A percentile compares a stretch with the other conserved stretches of the same genome.
phyloP scores from a whole-genome alignment of 1,140 invertebrate genomes.

The Spodoptera frugiperda region DNA sequence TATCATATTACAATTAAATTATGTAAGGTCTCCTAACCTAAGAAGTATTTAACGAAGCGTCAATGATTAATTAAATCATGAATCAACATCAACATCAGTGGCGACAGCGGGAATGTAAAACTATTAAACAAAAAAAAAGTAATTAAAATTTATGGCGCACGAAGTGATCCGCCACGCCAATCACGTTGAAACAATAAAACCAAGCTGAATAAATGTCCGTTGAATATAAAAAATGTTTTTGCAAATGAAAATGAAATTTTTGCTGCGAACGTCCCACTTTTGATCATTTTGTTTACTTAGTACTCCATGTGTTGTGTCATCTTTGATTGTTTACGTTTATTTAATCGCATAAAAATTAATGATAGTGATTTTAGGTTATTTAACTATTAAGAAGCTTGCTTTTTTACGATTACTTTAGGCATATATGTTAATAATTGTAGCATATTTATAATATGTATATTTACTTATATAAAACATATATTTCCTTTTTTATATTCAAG shows the following conservation, averaged over 20 bases:
- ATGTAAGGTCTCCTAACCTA: no score
- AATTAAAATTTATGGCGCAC: conserved; percentile 27
- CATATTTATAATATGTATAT: no score
- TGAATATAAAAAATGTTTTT: conserved; percentile 21
- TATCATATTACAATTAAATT: no score
- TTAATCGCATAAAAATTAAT: no score
- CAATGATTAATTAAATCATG: not conserved
- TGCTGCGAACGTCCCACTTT: not conserved
- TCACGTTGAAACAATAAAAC: conserved; percentile 37
- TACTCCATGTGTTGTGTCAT: no score
- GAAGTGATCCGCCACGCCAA: conserved; percentile 21
- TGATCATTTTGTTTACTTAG: not conserved
- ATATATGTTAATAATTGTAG: no score
- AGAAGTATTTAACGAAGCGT: not conserved
- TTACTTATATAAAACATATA: no score
- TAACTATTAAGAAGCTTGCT: no score
- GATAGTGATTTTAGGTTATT: no score
- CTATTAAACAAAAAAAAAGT: conserved; percentile 34
- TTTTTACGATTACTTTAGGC: no score
- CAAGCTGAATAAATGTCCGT: conserved; percentile 11
- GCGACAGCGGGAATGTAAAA: not conserved
- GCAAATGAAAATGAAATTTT: conserved; percentile 5
- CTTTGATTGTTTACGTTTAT: no score
- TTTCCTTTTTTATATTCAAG: no score
- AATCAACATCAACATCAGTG: conserved; percentile 36